Evolutionary conservation across 35 echinoderm and acorn worm genomes (phyloP), one percentile per base, ranked within the genome.

Genomic region (Nesometra sesokonis): DNA sequence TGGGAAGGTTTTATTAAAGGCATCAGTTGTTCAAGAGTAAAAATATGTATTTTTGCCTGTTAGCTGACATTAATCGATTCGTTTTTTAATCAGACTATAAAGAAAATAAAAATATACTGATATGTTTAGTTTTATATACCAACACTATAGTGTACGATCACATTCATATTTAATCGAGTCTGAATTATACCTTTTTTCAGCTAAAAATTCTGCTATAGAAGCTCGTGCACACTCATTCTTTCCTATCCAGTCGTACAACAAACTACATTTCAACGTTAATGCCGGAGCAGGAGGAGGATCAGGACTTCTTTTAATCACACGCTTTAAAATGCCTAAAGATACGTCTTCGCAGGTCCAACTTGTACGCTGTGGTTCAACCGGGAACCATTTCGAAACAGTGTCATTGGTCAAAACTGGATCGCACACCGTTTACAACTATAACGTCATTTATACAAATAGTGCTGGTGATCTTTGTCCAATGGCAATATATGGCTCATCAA

Each of bases 241-340:
- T 30, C 93, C 93, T 0, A 78, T 91, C 34, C 86, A 83, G 17
- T 38, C 86, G 0, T 85, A 81, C 29, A 87, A 86, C 46, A 84
- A 91, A 21, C 78, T 90, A 13, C 46, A 86, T 33, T 91, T 91
- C 30, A 95, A 86, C 35, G 90, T 95, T n/a, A 95, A 95, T 83
- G 93, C 84, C 2, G 84, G 80, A 17, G 78, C 91, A 78, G 93
- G 93, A 17, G 93, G 93, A n/a, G 93, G 93, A 32, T 89, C 89
- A 17, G 93, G 90, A 31, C 84, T 91, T 27, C 36, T 90, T 0
- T 35, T 89, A 36, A 84, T 95, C 1, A 86, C 78, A 0, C 78
- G 47, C 11, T 5, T 34, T 32, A 81, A 9, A 27, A 13, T 4
- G 13, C 15, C 39, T 7, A 67, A 67, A 1, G 23, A 1, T 19